Evolutionary conservation across 2,113 vertebrate genomes (phyloP).

Genomic region (Zosterops japonicus): DNA sequence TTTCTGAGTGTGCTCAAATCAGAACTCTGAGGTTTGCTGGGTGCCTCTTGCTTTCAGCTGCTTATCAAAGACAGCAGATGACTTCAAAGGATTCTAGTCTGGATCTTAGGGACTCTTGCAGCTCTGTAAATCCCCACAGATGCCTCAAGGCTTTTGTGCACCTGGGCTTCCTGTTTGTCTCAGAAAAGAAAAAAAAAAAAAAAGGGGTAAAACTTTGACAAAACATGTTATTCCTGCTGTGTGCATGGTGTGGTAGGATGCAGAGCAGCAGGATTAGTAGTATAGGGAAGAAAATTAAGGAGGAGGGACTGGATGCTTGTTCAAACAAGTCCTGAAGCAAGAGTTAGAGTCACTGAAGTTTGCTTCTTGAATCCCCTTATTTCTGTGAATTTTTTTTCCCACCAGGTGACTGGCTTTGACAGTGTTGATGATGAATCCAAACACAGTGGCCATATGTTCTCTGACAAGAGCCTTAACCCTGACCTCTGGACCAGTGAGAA

Average conservation of each 20-base stretch:
- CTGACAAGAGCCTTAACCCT: slow-evolving; percentile 91
- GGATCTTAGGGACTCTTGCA: not conserved
- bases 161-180: not conserved
- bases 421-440: slow-evolving; percentile 99
- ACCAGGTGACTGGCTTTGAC: slow-evolving; percentile 95
- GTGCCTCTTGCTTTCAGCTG: not conserved
- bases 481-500: slow-evolving; percentile 87
- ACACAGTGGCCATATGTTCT: slow-evolving; percentile 96
- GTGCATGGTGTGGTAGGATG: not conserved
- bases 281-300: not conserved
- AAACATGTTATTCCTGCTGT: not conserved
- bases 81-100: not conserved
- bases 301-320: not conserved
- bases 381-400: not conserved
- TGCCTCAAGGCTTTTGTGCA: not conserved
- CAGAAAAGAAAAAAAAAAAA: not conserved
- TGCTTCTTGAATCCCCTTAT: not conserved
- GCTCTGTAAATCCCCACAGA: not conserved
- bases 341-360: not conserved
- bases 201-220: not conserved
- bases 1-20: not conserved
- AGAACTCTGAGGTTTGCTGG: not conserved
- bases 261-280: not conserved
- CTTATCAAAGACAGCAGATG: not conserved
- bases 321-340: not conserved